Percentiles rank a stretch among this genome's conserved stretches.
These are phyloP conservation scores for Anabas testudineus DNA, from an alignment of 2,797 vertebrate genomes.

Conservation along the genomic window DNA sequence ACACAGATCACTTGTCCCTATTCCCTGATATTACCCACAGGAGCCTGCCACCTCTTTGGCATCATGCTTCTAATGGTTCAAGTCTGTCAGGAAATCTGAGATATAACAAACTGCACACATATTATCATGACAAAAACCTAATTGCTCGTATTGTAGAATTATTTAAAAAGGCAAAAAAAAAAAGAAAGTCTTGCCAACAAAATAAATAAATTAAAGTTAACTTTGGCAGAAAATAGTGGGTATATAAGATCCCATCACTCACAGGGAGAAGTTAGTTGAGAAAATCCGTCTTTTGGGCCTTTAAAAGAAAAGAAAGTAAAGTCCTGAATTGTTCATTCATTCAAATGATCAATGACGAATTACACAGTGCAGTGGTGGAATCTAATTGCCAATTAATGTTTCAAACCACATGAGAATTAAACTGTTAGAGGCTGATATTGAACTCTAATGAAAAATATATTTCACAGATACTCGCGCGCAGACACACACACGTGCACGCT, in stretches of 20 bases:
- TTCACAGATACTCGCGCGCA: not conserved
- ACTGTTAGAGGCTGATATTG: slow-evolving; percentile 4
- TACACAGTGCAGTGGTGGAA: slow-evolving; percentile 14
- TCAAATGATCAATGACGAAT: slow-evolving; percentile 36
- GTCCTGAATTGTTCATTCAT: slow-evolving; percentile 13
- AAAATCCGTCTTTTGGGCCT: not conserved
- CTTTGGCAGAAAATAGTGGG: not conserved
- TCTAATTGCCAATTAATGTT: slow-evolving; percentile 31
- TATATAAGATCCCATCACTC: not conserved
- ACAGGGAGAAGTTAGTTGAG: not conserved
- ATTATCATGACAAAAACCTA: too few relatives aligned
- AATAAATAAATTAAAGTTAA: not conserved
- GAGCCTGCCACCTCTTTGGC: too few relatives aligned
- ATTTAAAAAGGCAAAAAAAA: too few relatives aligned
- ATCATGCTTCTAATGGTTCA: too few relatives aligned
- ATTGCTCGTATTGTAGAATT: too few relatives aligned
- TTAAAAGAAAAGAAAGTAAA: slow-evolving; percentile 3
- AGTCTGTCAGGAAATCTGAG: not conserved
- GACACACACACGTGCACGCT: not conserved
- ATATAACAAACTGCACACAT: not conserved
- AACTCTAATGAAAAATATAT: slow-evolving; percentile 21
- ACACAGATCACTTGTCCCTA: too few relatives aligned
- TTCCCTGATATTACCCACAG: too few relatives aligned
- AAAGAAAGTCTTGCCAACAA: too few relatives aligned
- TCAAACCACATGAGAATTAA: slow-evolving; percentile 19